These are phyloP conservation scores for Philantomba maxwellii DNA, from an alignment of 2,113 vertebrate genomes.

Conservation along the genomic window DNA sequence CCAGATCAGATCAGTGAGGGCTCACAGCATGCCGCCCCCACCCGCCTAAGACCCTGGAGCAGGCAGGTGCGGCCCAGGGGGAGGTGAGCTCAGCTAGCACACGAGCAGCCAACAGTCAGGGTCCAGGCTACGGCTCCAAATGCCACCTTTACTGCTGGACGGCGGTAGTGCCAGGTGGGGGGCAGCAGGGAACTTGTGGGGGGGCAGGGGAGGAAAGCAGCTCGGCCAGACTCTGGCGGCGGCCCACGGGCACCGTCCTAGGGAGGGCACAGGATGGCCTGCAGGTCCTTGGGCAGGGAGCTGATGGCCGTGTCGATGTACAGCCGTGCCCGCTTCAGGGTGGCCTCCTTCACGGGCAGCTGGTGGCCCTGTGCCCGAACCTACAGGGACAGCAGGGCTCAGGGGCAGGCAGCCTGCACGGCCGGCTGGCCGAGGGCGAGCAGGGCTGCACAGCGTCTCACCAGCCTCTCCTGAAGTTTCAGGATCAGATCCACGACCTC, in stretches of 20 bases:
- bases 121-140: constrained; percentile 16
- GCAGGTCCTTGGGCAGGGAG: constrained; percentile 89
- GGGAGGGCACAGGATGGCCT: constrained; percentile 81
- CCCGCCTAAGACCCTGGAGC: neutral
- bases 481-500: constrained; percentile 93
- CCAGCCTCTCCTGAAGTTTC: constrained; percentile 94
- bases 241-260: neutral
- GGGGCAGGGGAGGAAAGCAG: neutral
- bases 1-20: neutral
- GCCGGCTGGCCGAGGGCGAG: accelerated
- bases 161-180: neutral
- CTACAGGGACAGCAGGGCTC: constrained; percentile 64
- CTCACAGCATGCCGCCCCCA: neutral
- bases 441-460: constrained; percentile 52
- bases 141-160: constrained; percentile 40
- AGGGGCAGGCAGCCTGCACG: neutral
- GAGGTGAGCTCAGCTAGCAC: neutral
- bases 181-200: neutral
- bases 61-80: neutral
- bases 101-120: neutral
- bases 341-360: constrained; percentile 85
- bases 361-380: constrained; percentile 82
- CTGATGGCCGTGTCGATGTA: constrained; percentile 79
- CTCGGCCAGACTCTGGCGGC: neutral
- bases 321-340: constrained; percentile 77